Evolutionary conservation across 2,113 vertebrate species (phyloP), one percentile per base, ranked within the genome.

Genomic region (Ceuthmochares aereus): DNA sequence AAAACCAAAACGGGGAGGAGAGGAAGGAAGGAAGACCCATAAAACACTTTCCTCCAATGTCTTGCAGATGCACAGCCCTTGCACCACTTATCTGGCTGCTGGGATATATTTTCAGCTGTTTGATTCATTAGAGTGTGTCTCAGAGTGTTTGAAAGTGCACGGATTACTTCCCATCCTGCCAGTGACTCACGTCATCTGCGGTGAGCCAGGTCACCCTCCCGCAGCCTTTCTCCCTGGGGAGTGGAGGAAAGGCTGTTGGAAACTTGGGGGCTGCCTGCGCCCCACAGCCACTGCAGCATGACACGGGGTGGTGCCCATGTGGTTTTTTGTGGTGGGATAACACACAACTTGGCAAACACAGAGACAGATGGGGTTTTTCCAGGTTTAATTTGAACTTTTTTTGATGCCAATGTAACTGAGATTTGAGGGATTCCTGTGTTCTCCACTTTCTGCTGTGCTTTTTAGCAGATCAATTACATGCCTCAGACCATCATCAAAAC

Each of bases 241-340:
- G 37, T 13, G 66, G 23, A 56, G 42, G 43, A 56, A 7, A 13
- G 40, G 51, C 15, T 51, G 72, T 8, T 11, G 6, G 64, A 42
- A 47, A 5, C 4, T 0, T 12, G 26, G 47, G 67, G 32, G 32
- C 34, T 95, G 60, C 72, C 25, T 4, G 16, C 22, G 3, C 51
- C 51, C 52, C 5, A 2, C 25, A 16, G 20, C 54, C 7, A 4
- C 36, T 0, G 1, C 51, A 36, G 21, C 1, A 0, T 49, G 15
- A 26, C 23, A 12, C 59, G 76, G 30, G 2, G 17, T 30, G 17
- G 10, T 2, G 7, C 51, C 56, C 9, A 5, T 32, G 72, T 3
- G 4, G 27, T 63, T 29, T 45, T 26, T 59, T 83, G 78, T 42
- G 32, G 73, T 34, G 27, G 25, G 26, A 13, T 15, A 42, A 42